Evolutionary conservation across 2,888 invertebrate species (phyloP), one percentile per base, ranked within the genome.

Genomic region (Nasonovia ribisnigri): DNA sequence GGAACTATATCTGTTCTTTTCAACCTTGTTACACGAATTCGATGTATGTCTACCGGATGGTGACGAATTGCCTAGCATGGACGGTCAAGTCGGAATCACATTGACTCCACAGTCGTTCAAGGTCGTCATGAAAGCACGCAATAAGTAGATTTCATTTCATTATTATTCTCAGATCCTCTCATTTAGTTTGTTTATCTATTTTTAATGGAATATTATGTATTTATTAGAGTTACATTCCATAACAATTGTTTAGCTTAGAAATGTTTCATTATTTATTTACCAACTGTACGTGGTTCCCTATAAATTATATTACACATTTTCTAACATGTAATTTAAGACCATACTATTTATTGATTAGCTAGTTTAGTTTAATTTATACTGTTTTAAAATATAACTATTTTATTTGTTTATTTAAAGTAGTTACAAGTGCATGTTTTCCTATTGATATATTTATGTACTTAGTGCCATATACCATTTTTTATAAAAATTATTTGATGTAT

Each of bases 1-100:
- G 98, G 98, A 99, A 95, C 96, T 98, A 95, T 98, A 98, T 96
- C 96, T 98, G 95, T 98, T 98, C 96, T 98, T 98, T 96, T 96
- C 98, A 16, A 97, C 97, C 94, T 96, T 98, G 95, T 96, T 98
- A 96, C 98, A 98, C 95, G 97, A 97, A 94, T 98, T 98, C 96
- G 97, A 98, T 95, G 96, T 98, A 46, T 96, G 96, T 95, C 96
- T 97, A 95, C 98, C 98, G 29, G 97, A 96, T 94, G 98, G 97
- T 4, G 97, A 97, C 90, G 97, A 97, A 0, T 96, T 97, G 94
- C 98, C 98, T 0, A 98, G 97, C 94, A 96, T 98, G 92, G 97
- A 98, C 95, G 98, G 98, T 67, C 97, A 97, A 94, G 97, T 97
- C 51, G 98, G 98, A 11, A 97, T 98, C 91, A 98, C 98, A n/a